Percentiles rank a stretch among this genome's conserved stretches.
These are phyloP conservation scores for Corythoichthys intestinalis DNA, from an alignment of 2,113 vertebrate genomes.

Conservation along the genomic window DNA sequence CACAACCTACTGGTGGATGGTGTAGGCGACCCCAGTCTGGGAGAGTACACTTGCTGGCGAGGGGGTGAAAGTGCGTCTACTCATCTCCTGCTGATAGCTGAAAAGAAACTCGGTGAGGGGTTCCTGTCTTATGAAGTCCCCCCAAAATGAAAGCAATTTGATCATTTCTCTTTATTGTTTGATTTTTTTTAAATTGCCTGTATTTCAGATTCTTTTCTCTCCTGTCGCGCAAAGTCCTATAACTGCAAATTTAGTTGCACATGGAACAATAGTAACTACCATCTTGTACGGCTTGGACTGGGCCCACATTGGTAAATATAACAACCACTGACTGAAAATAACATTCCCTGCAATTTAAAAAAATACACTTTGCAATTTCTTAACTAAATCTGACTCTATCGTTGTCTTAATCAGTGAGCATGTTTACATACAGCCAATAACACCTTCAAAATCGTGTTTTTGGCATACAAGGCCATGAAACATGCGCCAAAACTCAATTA, in stretches of 20 bases:
- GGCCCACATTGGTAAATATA: slow-evolving; percentile 58
- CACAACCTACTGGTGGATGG: slow-evolving; percentile 8
- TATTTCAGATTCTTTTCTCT: slow-evolving; percentile 44
- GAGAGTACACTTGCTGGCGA: slow-evolving; percentile 70
- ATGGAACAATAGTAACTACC: slow-evolving; percentile 20
- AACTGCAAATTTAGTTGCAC: slow-evolving; percentile 66
- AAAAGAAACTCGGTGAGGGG: slow-evolving; percentile 9
- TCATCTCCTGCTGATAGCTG: slow-evolving; percentile 49
- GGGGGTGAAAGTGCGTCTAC: slow-evolving; percentile 30
- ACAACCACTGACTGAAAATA: neutral
- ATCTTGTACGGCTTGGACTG: slow-evolving; percentile 57
- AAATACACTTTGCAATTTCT: too few species aligned
- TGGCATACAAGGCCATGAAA: too few species aligned
- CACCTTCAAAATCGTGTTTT: too few species aligned
- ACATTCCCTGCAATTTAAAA: neutral
- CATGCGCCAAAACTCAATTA: too few species aligned
- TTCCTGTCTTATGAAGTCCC: neutral
- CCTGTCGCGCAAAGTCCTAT: slow-evolving; percentile 63
- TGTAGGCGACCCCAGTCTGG: slow-evolving; percentile 23
- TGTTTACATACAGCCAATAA: too few species aligned
- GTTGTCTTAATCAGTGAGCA: too few species aligned
- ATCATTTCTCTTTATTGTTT: neutral
- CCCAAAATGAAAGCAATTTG: neutral
- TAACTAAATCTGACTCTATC: too few species aligned
- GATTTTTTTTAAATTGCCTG: slow-evolving; percentile 1